Evolutionary conservation across 2,113 vertebrate genomes (phyloP).

Genomic region (Crotalus helleri): DNA sequence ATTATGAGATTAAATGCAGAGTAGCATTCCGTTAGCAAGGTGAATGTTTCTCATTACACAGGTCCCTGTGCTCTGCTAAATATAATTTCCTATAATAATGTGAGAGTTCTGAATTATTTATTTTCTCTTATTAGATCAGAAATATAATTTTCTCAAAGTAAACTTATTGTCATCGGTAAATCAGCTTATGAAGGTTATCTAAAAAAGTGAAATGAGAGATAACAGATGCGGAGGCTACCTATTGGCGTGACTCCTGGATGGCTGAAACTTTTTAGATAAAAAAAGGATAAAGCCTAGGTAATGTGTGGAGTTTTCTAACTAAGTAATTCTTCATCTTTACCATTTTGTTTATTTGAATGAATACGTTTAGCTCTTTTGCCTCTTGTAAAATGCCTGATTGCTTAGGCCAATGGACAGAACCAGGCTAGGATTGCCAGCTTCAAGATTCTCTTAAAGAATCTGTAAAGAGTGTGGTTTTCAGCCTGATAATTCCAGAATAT

Average conservation of each 20-base stretch:
- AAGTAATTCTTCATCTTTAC: constrained; percentile 36
- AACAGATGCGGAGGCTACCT: constrained; percentile 51
- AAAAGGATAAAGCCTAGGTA: constrained; percentile 53
- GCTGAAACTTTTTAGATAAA: constrained; percentile 49
- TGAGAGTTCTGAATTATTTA: constrained; percentile 77
- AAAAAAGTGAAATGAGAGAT: constrained; percentile 60
- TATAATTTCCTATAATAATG: constrained; percentile 74
- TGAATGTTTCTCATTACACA: constrained; percentile 72
- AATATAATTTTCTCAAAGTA: constrained; percentile 73
- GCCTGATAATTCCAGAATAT: not conserved
- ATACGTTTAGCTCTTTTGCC: constrained; percentile 1
- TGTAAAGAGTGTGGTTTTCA: not conserved
- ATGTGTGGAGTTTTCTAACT: not conserved
- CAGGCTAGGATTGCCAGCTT: not conserved
- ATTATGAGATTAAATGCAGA: constrained; percentile 75
- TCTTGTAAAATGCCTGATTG: constrained; percentile 12
- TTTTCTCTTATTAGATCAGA: constrained; percentile 72
- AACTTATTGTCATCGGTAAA: constrained; percentile 71
- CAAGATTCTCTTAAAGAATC: not conserved
- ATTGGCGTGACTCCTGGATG: constrained; percentile 55
- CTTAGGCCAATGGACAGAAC: not conserved
- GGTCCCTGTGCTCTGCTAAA: constrained; percentile 72
- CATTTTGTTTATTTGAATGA: constrained; percentile 32
- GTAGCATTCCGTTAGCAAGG: constrained; percentile 69
- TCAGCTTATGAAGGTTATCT: constrained; percentile 69